Evolutionary conservation across 2,113 vertebrate species (phyloP).

Genomic region (Dolichotis patagonum): DNA sequence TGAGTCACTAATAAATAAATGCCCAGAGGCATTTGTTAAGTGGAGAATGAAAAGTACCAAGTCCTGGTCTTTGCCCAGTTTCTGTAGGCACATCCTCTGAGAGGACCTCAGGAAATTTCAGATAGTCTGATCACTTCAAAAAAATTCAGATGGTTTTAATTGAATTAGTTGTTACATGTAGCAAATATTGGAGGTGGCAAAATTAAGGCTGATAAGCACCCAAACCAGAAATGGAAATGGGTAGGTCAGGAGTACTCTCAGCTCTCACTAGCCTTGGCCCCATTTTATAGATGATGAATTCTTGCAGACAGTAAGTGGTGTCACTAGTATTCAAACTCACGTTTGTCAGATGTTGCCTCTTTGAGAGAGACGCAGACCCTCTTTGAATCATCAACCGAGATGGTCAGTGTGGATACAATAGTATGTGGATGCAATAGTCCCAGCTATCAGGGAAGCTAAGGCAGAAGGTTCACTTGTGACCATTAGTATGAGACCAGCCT

Average conservation of each 20-base stretch:
- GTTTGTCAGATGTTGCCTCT: not conserved
- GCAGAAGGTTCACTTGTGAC: not conserved
- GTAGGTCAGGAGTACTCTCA: not conserved
- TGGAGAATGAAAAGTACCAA: slow-evolving; percentile 15
- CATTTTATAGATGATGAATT: slow-evolving; percentile 41
- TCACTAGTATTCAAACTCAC: slow-evolving; percentile 38
- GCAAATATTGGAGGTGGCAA: slow-evolving; percentile 14
- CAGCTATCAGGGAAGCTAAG: not conserved
- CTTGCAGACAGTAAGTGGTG: not conserved
- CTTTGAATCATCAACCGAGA: slow-evolving; percentile 50
- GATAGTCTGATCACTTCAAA: slow-evolving; percentile 24
- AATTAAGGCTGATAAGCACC: not conserved
- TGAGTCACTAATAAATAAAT: slow-evolving; percentile 61
- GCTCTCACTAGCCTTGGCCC: not conserved
- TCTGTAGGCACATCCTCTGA: not conserved
- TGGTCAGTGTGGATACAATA: not conserved
- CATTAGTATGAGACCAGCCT: not conserved
- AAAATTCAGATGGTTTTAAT: not conserved
- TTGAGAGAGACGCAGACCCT: not conserved
- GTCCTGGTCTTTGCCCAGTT: not conserved
- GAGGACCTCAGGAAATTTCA: slow-evolving; percentile 28
- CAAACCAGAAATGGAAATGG: not conserved
- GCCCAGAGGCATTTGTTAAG: slow-evolving; percentile 54
- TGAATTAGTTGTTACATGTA: not conserved
- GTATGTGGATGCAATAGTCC: not conserved